phyloP scores from a whole-genome alignment of 1,140 invertebrate species.

The Polypedilum vanderplanki region DNA sequence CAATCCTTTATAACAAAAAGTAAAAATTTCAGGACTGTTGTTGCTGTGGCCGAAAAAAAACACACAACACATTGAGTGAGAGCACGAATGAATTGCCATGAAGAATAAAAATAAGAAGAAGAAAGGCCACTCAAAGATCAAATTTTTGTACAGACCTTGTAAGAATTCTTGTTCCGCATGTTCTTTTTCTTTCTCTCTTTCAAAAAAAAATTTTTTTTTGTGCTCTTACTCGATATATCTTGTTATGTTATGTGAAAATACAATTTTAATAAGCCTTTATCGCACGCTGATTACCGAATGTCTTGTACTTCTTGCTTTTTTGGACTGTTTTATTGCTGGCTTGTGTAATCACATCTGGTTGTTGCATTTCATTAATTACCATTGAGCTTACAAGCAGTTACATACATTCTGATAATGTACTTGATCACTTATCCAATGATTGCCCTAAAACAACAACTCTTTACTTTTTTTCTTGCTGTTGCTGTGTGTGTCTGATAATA shows the following conservation, averaged over 20 bases:
- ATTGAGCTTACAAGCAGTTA: conserved; percentile 17
- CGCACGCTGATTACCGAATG: conserved; percentile 16
- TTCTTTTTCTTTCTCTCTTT: not conserved
- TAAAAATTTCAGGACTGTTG: not conserved
- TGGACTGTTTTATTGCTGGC: not conserved
- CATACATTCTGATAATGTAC: not conserved
- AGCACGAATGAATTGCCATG: not conserved
- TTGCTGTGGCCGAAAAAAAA: not conserved
- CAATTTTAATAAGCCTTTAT: conserved; percentile 15
- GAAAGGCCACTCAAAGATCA: conserved; percentile 27
- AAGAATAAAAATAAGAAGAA: not conserved
- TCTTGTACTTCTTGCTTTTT: not conserved
- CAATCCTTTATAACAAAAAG: not conserved
- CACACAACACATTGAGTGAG: not conserved
- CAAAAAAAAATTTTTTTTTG: not conserved
- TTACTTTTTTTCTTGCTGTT: too few species aligned
- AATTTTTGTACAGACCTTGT: conserved; percentile 22
- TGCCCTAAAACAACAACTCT: too few species aligned
- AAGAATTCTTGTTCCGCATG: conserved; percentile 26
- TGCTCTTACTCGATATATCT: not conserved
- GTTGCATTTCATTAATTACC: conserved; percentile 12
- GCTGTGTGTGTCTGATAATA: not conserved
- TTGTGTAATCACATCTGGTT: conserved; percentile 11
- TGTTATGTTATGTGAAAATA: conserved; percentile 19
- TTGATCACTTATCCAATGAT: too few species aligned